Evolutionary conservation across 2,888 invertebrate species (phyloP), one percentile per base, ranked within the genome.

Genomic region (Gymnocheta viridis): DNA sequence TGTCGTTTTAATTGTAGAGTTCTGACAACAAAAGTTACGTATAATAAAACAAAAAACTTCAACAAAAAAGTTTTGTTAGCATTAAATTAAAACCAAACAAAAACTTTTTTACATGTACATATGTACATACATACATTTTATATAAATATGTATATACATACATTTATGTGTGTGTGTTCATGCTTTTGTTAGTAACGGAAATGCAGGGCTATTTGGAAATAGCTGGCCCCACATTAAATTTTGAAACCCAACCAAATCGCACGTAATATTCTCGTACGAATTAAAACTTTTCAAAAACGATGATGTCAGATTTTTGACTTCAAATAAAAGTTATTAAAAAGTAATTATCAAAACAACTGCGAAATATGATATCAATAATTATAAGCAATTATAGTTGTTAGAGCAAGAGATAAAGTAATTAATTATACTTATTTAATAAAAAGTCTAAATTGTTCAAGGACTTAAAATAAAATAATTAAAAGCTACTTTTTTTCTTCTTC

Each of bases 181-280:
- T 38, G n/a, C 17, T 76, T 54, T 64, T 47, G n/a, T 44, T 44
- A 14, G 17, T 9, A 58, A 49, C 76, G 76, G 76, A 77, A 77
- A 67, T 77, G 56, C 66, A 58, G 67, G 58, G 47, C 14, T 77
- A 27, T 77, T 77, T 58, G 27, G 10, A 56, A 47, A 17, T 60
- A 49, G 0, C 5, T 54, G 56, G 9, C 73, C 9, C 32, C 9
- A 73, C n/a, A 38, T 58, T 67, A 14, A 67, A 67, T 24, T n/a
- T 44, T 54, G 12, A 76, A 77, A 19, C 17, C 35, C 17, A 49
- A 38, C 22, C 32, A 60, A 49, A 27, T 54, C 24, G 24, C 24
- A 38, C 14, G 17, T 38, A 51, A 54, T 41, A 54, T 41, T 6
- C 17, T 41, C 14, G 35, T 12, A 38, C 17, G 19, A 51, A 19